A percentile compares a stretch with the other conserved stretches of the same genome.
Conservation (phyloP, 2,797 vertebrate species). For the Enteromius afrohamiltoni region DNA sequence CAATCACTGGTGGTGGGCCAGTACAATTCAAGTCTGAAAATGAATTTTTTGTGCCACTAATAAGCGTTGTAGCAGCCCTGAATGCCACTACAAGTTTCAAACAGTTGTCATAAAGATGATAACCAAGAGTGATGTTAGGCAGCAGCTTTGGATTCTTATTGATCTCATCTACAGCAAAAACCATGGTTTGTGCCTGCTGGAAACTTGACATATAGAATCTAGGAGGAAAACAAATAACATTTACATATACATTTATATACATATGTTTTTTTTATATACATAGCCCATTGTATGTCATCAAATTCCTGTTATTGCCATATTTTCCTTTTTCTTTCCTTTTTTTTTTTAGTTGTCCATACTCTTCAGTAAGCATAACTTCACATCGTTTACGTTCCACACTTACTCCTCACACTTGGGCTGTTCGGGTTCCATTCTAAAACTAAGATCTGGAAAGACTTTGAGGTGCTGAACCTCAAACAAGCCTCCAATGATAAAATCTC, state of each 20-base stretch:
- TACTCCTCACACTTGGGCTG: conserved; percentile 57
- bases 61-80: conserved; percentile 51
- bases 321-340: not conserved
- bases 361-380: not conserved
- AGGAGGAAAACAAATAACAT: not conserved
- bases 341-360: not conserved
- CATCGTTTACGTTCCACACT: not conserved
- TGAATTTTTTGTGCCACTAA: conserved; percentile 36
- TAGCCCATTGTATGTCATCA: not conserved
- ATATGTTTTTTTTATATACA: not conserved
- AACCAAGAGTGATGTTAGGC: conserved; percentile 55
- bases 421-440: conserved; percentile 67
- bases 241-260: not conserved
- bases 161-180: conserved; percentile 58
- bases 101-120: conserved; percentile 59
- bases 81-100: conserved; percentile 52
- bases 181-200: conserved; percentile 55
- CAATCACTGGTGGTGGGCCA: conserved; percentile 51
- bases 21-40: conserved; percentile 29
- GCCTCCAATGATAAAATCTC: conserved; percentile 59
- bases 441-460: conserved; percentile 46
- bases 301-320: not conserved
- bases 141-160: conserved; percentile 55
- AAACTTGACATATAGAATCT: conserved; percentile 52
- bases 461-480: conserved; percentile 57